These are phyloP conservation scores for Zapornia atra DNA, from an alignment of 2,113 vertebrate species.

Conservation along the genomic window DNA sequence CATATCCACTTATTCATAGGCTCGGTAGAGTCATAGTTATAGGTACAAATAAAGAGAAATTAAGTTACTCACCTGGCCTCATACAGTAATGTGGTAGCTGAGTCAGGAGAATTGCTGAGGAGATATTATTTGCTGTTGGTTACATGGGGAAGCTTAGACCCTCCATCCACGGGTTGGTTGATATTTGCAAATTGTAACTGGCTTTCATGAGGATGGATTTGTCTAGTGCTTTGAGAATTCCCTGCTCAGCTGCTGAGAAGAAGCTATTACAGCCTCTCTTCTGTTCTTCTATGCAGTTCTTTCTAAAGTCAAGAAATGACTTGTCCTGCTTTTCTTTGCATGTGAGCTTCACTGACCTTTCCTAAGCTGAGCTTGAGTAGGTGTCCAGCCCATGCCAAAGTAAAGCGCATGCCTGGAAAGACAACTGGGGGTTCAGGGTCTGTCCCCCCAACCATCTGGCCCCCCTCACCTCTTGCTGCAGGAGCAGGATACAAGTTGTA, in stretches of 20 bases:
- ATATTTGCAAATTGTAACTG: neutral
- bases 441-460: neutral
- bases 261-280: neutral
- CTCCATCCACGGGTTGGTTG: neutral
- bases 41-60: conserved; percentile 4
- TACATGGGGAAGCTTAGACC: neutral
- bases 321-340: neutral
- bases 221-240: neutral
- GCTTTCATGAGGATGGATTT: neutral
- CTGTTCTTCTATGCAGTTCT: neutral
- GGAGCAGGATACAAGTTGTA: neutral
- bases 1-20: conserved; percentile 26
- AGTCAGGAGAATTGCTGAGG: neutral
- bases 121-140: neutral
- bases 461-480: rapidly evolving
- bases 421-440: neutral
- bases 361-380: neutral
- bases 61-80: neutral
- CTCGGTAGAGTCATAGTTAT: neutral
- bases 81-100: neutral
- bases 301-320: neutral
- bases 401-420: neutral
- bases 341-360: neutral
- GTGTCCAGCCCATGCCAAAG: neutral
- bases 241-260: neutral